Percentiles rank a stretch among this genome's conserved stretches.
Evolutionary conservation across 2,888 invertebrate species (phyloP).

Genomic region (Nebria salina): DNA sequence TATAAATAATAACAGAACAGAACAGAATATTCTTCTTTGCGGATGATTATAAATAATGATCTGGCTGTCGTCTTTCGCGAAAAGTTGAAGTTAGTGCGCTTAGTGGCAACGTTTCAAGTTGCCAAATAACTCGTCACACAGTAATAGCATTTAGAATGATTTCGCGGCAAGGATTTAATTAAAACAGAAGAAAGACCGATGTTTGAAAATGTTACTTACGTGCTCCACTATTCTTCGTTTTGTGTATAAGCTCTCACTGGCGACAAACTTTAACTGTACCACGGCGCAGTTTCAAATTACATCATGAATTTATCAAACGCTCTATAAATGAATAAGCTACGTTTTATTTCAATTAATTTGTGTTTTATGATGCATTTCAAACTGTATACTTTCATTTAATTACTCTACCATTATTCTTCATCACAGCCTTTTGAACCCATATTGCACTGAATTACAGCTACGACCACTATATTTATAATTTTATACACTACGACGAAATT

Average conservation of each 20-base stretch:
- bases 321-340: background rate
- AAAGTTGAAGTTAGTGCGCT: background rate
- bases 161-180: slow-evolving; percentile 37
- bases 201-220: slow-evolving; percentile 32
- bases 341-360: background rate
- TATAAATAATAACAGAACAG: slow-evolving; percentile 22
- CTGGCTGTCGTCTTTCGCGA: background rate
- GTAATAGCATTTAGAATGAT: slow-evolving; percentile 27
- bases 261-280: background rate
- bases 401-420: background rate
- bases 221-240: slow-evolving; percentile 2
- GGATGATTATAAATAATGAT: slow-evolving; percentile 34
- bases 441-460: too few species aligned
- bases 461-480: too few species aligned
- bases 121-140: slow-evolving; percentile 5
- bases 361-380: background rate
- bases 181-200: slow-evolving; percentile 34
- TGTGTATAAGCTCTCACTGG: background rate
- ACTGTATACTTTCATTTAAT: background rate
- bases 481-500: too few species aligned
- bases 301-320: background rate
- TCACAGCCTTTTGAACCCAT: background rate
- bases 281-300: background rate
- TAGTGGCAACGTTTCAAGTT: background rate
- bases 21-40: slow-evolving; percentile 11